phyloP scores from a whole-genome alignment of 2,888 invertebrate species.

The Therioaphis trifolii region DNA sequence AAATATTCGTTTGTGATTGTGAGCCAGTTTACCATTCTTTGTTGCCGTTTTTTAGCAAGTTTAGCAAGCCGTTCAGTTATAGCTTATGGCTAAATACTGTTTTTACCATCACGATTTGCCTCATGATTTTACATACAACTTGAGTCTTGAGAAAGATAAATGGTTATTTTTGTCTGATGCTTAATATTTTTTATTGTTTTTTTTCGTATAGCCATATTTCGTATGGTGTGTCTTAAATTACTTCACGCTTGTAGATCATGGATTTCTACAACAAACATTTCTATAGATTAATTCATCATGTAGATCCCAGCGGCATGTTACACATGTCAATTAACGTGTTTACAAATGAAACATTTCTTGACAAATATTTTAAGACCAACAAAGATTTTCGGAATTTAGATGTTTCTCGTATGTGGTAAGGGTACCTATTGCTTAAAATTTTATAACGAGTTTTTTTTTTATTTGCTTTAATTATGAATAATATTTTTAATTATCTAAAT shows the following conservation, averaged over 20 bases:
- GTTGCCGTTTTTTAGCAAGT: too few species aligned
- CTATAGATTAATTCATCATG: neutral
- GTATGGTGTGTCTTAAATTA: too few species aligned
- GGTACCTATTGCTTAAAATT: neutral
- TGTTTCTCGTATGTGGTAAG: slow-evolving; percentile 42
- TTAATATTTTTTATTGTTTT: too few species aligned
- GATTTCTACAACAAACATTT: slow-evolving; percentile 45
- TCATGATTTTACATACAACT: too few species aligned
- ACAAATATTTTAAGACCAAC: slow-evolving; percentile 30
- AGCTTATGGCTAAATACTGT: too few species aligned
- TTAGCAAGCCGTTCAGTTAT: too few species aligned
- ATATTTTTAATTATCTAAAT: neutral
- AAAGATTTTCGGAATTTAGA: slow-evolving; percentile 41
- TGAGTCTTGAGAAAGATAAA: too few species aligned
- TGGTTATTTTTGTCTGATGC: too few species aligned
- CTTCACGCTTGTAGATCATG: slow-evolving; percentile 7
- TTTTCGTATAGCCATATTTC: too few species aligned
- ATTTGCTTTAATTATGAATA: neutral
- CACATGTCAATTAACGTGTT: slow-evolving; percentile 16
- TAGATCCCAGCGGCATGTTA: slow-evolving; percentile 44
- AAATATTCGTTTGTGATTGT: too few species aligned
- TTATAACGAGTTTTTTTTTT: neutral
- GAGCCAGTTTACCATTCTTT: too few species aligned
- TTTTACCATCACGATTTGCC: too few species aligned
- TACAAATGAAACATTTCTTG: neutral